Evolutionary conservation across 1,140 invertebrate species (phyloP).

Genomic region (Uloborus diversus): DNA sequence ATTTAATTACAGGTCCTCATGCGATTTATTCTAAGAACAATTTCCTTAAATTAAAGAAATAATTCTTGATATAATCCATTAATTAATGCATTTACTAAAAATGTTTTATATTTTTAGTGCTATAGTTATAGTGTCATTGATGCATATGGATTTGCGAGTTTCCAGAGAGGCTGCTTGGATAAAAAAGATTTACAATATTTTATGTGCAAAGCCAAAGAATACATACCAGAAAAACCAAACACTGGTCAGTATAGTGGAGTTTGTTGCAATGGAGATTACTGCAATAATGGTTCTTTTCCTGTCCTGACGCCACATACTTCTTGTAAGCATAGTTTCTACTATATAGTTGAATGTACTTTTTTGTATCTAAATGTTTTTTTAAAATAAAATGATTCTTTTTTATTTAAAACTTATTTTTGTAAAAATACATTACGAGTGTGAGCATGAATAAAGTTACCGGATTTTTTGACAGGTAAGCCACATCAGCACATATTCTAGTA

Average conservation of each 20-base stretch:
- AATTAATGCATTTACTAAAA: not conserved
- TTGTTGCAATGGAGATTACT: conserved; percentile 77
- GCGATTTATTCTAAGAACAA: too few species aligned
- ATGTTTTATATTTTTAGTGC: conserved; percentile 24
- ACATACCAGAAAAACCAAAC: conserved; percentile 15
- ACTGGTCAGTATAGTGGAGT: conserved; percentile 24
- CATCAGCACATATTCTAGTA: too few species aligned
- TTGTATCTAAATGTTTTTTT: too few species aligned
- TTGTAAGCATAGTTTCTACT: not conserved
- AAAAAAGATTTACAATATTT: conserved; percentile 19
- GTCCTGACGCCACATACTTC: conserved; percentile 67
- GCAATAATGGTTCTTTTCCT: conserved; percentile 82
- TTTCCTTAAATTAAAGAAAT: not conserved
- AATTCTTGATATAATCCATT: not conserved
- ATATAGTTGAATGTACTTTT: not conserved
- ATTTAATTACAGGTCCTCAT: too few species aligned
- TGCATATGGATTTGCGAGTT: conserved; percentile 1
- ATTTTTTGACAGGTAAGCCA: too few species aligned
- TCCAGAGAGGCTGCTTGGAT: conserved; percentile 38
- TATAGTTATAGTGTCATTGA: conserved; percentile 50
- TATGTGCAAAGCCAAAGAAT: conserved; percentile 28
- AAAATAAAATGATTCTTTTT: too few species aligned
- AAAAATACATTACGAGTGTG: too few species aligned
- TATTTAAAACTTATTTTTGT: not conserved
- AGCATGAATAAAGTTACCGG: not conserved